Base-by-base conservation (phyloP, 2,888 invertebrate species). In the Margaritifera margaritifera region DNA sequence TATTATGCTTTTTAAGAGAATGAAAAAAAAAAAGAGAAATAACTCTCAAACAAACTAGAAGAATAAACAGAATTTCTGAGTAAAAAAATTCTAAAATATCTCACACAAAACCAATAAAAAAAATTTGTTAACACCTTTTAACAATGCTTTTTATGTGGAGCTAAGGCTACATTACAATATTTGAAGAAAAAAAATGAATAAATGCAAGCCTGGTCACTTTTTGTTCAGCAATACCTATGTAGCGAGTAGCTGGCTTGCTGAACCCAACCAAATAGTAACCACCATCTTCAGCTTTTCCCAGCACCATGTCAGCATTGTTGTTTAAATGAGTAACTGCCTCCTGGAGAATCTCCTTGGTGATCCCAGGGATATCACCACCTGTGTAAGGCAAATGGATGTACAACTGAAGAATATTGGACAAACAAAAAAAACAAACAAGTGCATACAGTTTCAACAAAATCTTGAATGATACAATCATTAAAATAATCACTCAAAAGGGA, bases 291-390 rank as follows among this genome's bases (percentile, higher is more conserved):
- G 81, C 81, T 58, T 69, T 71, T 2, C 83, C 83, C 8, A 84
- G 71, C 31, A 79, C 79, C 75, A 82, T 78, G 53, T 80, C 75
- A 6, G 58, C 55, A 27, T 69, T 59, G 42, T 68, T 54, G 19
- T 68, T 55, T 52, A 66, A 55, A 27, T 80, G 66, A 42, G 68
- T 62, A 60, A 81, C 69, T 11, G 80, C 81, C 60, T 77, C 74
- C 42, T 68, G 42, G 20, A 84, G 56, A n/a, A 79, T 64, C 11
- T 60, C 25, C 19, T 68, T 52, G 31, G 52, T 74, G 6, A 84
- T 79, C 4, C 79, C 80, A 0, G 84, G 84, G 50, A 84, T 84
- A 61, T 84, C 84, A 64, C 77, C 76, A 24, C 82, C 84, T 84
- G 57, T 15, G 62, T 19, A n/a, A 55, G 50, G 18, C 25, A 20